Percentiles rank a stretch among this genome's conserved stretches.
Conservation (phyloP, 2,797 vertebrate species). For the Huso huso region DNA sequence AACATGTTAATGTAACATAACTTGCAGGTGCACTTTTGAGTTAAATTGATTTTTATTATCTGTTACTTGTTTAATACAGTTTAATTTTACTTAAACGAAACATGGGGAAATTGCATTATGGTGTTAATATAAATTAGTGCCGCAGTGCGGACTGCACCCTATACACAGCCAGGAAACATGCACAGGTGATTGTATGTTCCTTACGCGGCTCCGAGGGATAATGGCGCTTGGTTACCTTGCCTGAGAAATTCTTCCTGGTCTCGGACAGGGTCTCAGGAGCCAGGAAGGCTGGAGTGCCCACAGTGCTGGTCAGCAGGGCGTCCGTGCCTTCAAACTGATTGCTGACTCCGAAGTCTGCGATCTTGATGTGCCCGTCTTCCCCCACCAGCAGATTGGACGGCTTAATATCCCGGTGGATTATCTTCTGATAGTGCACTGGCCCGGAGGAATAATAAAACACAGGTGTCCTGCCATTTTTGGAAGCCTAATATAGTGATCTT, state of each 20-base stretch:
- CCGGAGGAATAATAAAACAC: constrained; percentile 19
- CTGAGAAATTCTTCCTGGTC: constrained; percentile 92
- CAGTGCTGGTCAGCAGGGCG: constrained; percentile 88
- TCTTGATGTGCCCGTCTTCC: constrained; percentile 90
- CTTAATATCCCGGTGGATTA: constrained; percentile 93
- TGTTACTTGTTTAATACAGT: too few species aligned
- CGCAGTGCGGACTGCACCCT: too few species aligned
- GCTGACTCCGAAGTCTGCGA: constrained; percentile 93
- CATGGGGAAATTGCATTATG: neutral
- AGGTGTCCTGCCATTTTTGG: constrained; percentile 26
- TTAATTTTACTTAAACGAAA: too few species aligned
- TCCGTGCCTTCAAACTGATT: constrained; percentile 94
- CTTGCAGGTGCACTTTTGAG: too few species aligned
- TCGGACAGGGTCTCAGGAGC: constrained; percentile 89
- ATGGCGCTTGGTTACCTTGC: constrained; percentile 68
- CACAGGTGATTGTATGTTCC: constrained; percentile 18
- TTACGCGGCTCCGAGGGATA: constrained; percentile 27
- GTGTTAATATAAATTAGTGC: too few species aligned
- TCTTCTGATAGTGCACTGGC: constrained; percentile 96
- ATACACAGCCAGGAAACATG: neutral
- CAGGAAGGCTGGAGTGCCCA: constrained; percentile 93
- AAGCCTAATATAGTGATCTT: neutral
- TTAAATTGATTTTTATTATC: too few species aligned
- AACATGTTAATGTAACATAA: too few species aligned
- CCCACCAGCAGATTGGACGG: constrained; percentile 93